Conservation (phyloP, 2,113 vertebrate genomes). For the Proterorhinus semilunaris region DNA sequence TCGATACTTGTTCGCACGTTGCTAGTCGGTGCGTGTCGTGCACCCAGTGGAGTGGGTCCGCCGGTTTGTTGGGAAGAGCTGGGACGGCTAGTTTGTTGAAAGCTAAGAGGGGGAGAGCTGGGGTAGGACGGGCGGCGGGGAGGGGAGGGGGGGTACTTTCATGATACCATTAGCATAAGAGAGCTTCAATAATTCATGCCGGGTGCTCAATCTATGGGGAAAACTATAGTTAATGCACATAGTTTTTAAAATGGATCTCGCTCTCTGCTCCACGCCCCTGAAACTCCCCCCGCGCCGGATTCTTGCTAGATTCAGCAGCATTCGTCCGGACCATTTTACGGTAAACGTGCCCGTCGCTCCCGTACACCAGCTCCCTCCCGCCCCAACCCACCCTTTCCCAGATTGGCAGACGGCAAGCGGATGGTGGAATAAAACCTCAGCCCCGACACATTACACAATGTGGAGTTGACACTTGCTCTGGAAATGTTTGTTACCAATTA, state of each 20-base stretch:
- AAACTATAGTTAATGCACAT: slow-evolving; percentile 99
- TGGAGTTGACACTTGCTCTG: too few relatives aligned
- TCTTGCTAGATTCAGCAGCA: slow-evolving; percentile 98
- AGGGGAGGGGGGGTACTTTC: slow-evolving; percentile 90
- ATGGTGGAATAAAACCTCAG: background rate
- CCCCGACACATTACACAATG: background rate
- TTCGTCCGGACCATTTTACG: slow-evolving; percentile 87
- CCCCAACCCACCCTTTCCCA: slow-evolving; percentile 11
- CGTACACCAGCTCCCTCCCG: background rate
- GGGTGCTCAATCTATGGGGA: slow-evolving; percentile 98
- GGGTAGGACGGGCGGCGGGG: slow-evolving; percentile 83
- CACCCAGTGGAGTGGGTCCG: slow-evolving; percentile 74
- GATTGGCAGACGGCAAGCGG: slow-evolving; percentile 2
- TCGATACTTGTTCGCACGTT: slow-evolving; percentile 37
- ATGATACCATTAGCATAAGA: slow-evolving; percentile 99
- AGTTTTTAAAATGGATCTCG: slow-evolving; percentile 98
- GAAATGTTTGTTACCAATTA: too few relatives aligned
- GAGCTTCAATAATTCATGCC: slow-evolving; percentile 99
- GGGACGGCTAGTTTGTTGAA: slow-evolving; percentile 87
- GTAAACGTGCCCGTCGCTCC: slow-evolving; percentile 84
- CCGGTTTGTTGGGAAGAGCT: slow-evolving; percentile 85
- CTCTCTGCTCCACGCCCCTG: slow-evolving; percentile 71
- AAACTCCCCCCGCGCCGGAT: slow-evolving; percentile 82
- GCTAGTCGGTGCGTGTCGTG: slow-evolving; percentile 62
- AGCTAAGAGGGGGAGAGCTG: slow-evolving; percentile 91